Percentiles rank a stretch among this genome's conserved stretches.
These are phyloP conservation scores for Nephrocerus scutellatus DNA, from an alignment of 2,888 invertebrate species.

Conservation along the genomic window DNA sequence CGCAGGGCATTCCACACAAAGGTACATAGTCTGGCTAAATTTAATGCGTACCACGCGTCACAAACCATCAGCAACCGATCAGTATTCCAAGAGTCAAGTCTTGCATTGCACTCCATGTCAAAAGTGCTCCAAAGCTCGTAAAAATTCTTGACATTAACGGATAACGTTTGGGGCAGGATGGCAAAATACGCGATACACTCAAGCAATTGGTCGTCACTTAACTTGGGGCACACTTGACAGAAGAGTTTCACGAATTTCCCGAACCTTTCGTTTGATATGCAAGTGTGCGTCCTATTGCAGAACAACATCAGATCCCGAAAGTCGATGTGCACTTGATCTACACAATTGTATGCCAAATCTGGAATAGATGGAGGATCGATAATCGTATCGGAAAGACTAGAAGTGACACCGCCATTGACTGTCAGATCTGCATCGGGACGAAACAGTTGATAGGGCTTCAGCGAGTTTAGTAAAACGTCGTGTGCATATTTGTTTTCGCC, in stretches of 20 bases:
- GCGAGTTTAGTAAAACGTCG: conserved; percentile 30
- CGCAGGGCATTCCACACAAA: conserved; percentile 53
- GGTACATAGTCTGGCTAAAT: conserved; percentile 52
- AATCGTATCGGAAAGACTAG: conserved; percentile 15
- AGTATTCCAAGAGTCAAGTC: conserved; percentile 50
- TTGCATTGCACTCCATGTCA: conserved; percentile 56
- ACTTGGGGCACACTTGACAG: conserved; percentile 51
- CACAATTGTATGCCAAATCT: background rate
- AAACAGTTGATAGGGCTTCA: conserved; percentile 35
- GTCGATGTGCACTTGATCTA: conserved; percentile 25
- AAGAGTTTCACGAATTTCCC: conserved; percentile 29
- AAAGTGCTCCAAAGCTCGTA: conserved; percentile 61
- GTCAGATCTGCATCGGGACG: conserved; percentile 7
- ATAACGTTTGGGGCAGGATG: conserved; percentile 51
- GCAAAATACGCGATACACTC: conserved; percentile 50
- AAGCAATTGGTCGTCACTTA: conserved; percentile 55
- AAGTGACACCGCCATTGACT: background rate
- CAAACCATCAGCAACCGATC: conserved; percentile 54
- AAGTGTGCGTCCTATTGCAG: conserved; percentile 25
- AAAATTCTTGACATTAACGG: conserved; percentile 54
- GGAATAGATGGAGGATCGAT: conserved; percentile 13
- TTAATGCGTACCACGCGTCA: conserved; percentile 59
- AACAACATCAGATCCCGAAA: conserved; percentile 29
- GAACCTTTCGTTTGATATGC: conserved; percentile 35
- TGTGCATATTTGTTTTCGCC: conserved; percentile 42